A percentile compares a stretch with the other conserved stretches of the same genome.
These are phyloP conservation scores for Drosophila sulfurigaster DNA, from an alignment of 1,140 invertebrate species.

Conservation along the genomic window DNA sequence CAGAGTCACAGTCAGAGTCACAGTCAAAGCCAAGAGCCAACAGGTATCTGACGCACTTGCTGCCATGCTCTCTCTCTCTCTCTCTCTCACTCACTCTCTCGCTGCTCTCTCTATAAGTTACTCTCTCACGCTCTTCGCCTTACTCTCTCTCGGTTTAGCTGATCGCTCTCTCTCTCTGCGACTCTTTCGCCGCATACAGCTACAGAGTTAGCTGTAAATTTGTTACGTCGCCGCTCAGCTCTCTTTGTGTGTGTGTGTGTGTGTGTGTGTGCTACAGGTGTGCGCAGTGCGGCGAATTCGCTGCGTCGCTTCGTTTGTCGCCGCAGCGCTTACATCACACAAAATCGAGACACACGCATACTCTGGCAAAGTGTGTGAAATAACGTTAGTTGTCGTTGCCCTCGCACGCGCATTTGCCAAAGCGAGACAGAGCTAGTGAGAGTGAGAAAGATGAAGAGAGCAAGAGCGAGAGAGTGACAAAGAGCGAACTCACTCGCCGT, in stretches of 20 bases:
- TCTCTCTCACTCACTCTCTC: constrained; percentile 5
- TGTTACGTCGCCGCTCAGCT: constrained; percentile 69
- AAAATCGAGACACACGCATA: constrained; percentile 15
- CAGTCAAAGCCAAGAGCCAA: constrained; percentile 76
- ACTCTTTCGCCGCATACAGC: constrained; percentile 59
- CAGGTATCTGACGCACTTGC: constrained; percentile 50
- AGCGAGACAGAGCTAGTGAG: constrained; percentile 12
- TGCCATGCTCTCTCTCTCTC: background rate
- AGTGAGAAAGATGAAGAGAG: background rate
- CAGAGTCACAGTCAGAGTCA: constrained; percentile 60
- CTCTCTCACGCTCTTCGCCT: constrained; percentile 15
- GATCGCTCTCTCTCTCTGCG: constrained; percentile 11
- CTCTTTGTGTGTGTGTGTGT: background rate
- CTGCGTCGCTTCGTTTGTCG: constrained; percentile 21
- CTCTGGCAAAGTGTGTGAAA: constrained; percentile 63
- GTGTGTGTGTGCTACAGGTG: constrained; percentile 62
- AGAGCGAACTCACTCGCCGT: constrained; percentile 12
- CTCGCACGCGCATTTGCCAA: constrained; percentile 44
- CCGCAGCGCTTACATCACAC: constrained; percentile 76
- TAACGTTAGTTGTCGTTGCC: constrained; percentile 80
- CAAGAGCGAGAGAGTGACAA: constrained; percentile 20
- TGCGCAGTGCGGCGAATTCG: constrained; percentile 66
- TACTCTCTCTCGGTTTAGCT: background rate
- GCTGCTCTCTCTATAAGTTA: constrained; percentile 9
- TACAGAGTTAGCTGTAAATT: constrained; percentile 84